Evolutionary conservation across 2,113 vertebrate genomes (phyloP).

Genomic region (Corydoras sp.): DNA sequence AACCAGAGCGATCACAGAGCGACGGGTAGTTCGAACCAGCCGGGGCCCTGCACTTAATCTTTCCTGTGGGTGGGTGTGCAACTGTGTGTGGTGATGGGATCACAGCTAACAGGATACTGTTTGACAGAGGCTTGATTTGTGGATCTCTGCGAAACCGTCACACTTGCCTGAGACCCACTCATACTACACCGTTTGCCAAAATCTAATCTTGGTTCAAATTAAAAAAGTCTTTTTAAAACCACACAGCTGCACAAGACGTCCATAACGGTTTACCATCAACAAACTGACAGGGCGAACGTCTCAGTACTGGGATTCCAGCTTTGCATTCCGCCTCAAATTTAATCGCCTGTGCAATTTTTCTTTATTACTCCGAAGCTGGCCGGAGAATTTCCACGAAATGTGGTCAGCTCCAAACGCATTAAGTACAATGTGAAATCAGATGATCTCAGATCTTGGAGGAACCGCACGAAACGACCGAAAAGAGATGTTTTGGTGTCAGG

Average conservation of each 20-base stretch:
- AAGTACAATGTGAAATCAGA: constrained; percentile 7
- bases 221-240: no score
- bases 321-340: not conserved
- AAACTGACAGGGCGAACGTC: no score
- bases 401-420: not conserved
- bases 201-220: no score
- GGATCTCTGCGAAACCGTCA: not conserved
- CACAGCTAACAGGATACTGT: constrained; percentile 25
- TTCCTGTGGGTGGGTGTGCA: constrained; percentile 41
- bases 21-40: constrained; percentile 21
- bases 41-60: constrained; percentile 49
- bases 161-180: no score
- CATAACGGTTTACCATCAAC: no score
- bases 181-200: no score
- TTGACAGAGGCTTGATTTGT: constrained; percentile 21
- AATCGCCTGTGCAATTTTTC: not conserved
- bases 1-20: constrained; percentile 51
- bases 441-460: constrained; percentile 2
- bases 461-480: not conserved
- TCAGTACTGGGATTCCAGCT: no score
- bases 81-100: constrained; percentile 11
- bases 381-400: not conserved
- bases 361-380: not conserved
- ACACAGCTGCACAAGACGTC: no score
- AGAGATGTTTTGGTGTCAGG: constrained; percentile 5